A percentile compares a stretch with the other conserved stretches of the same genome.
phyloP scores from a whole-genome alignment of 1,140 invertebrate species.

The Bilobella aurantiaca region DNA sequence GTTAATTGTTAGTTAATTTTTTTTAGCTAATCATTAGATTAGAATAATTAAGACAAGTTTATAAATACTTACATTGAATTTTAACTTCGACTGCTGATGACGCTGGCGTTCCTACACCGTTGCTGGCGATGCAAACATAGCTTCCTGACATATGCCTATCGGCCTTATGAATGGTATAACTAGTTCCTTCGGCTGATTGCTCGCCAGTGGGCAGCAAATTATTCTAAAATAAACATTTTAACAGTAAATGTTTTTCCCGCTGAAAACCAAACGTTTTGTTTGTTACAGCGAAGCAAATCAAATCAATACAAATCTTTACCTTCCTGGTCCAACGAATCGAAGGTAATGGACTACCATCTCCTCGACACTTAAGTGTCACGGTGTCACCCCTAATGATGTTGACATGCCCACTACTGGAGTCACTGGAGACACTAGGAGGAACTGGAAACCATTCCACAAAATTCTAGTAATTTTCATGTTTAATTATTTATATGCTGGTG shows the following conservation, averaged over 20 bases:
- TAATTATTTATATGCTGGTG: too few species aligned
- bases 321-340: slow-evolving; percentile 55
- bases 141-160: slow-evolving; percentile 52
- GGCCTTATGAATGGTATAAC: slow-evolving; percentile 51
- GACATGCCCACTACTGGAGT: slow-evolving; percentile 43
- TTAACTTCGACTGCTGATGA: slow-evolving; percentile 28
- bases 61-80: too few species aligned
- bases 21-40: too few species aligned
- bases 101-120: slow-evolving; percentile 50
- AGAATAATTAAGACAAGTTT: too few species aligned
- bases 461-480: too few species aligned
- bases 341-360: slow-evolving; percentile 53
- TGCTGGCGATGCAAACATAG: slow-evolving; percentile 53
- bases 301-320: too few species aligned
- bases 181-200: slow-evolving; percentile 48
- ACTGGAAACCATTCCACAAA: too few species aligned
- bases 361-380: slow-evolving; percentile 52
- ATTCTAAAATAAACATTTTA: too few species aligned
- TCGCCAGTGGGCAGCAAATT: slow-evolving; percentile 49
- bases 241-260: too few species aligned
- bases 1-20: too few species aligned
- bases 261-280: too few species aligned
- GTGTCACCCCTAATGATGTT: slow-evolving; percentile 54
- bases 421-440: slow-evolving; percentile 28
- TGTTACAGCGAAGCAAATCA: too few species aligned